Percentiles rank a stretch among this genome's conserved stretches.
Conservation (phyloP, 2,797 vertebrate species). For the Sylvilagus floridanus region DNA sequence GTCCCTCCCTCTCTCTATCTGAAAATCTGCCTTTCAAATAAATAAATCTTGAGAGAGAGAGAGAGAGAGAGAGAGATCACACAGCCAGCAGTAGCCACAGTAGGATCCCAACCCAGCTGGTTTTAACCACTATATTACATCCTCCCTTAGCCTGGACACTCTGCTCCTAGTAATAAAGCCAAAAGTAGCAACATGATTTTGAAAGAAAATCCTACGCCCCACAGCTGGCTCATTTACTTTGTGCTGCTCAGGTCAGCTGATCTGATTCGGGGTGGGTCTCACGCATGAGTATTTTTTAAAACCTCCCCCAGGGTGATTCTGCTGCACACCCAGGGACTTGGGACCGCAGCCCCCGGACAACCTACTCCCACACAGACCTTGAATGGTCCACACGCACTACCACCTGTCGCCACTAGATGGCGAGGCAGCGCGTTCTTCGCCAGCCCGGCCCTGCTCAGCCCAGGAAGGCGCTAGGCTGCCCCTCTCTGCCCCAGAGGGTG, state of each 20-base stretch:
- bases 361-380: fast-evolving
- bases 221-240: background rate
- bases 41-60: background rate
- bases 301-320: background rate
- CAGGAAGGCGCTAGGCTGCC: background rate
- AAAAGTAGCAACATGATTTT: background rate
- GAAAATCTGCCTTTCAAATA: no score
- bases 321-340: background rate
- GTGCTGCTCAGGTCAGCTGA: background rate
- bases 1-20: no score
- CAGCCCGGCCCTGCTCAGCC: background rate
- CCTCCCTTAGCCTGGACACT: background rate
- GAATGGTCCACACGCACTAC: background rate
- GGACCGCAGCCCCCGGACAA: no score
- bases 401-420: constrained; percentile 55
- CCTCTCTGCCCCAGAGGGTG: background rate
- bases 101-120: background rate
- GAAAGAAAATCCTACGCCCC: background rate
- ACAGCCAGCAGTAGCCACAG: background rate
- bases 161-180: background rate
- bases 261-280: no score
- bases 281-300: background rate
- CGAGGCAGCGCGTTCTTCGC: fast-evolving
- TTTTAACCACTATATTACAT: background rate
- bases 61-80: background rate